Evolutionary conservation across 2,888 invertebrate genomes (phyloP).

Genomic region (Ophion costatus): DNA sequence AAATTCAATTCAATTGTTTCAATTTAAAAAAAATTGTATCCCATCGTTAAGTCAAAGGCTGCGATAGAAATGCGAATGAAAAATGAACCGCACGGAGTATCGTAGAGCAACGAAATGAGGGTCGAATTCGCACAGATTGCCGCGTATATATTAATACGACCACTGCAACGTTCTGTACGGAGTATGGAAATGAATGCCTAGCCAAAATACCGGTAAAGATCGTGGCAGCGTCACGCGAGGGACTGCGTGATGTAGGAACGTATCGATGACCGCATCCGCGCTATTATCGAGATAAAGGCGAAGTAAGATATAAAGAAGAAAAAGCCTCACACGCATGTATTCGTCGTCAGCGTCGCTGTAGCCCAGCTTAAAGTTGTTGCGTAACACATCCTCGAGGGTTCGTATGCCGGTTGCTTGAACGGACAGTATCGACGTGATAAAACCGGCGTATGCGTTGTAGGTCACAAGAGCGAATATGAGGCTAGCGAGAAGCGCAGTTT

Average conservation of each 20-base stretch:
- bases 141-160: background rate
- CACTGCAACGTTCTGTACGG: background rate
- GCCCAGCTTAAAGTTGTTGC: conserved; percentile 86
- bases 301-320: background rate
- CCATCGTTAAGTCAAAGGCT: no score
- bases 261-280: background rate
- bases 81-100: no score
- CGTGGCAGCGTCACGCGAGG: background rate
- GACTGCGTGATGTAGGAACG: background rate
- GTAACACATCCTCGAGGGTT: conserved; percentile 86
- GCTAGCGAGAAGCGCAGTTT: conserved; percentile 86
- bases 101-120: no score
- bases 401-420: conserved; percentile 85
- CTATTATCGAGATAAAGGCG: background rate
- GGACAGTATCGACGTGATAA: conserved; percentile 88
- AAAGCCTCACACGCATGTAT: conserved; percentile 86
- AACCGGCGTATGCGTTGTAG: conserved; percentile 88
- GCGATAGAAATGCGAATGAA: no score
- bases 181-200: background rate
- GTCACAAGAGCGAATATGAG: conserved; percentile 87
- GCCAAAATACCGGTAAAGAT: background rate
- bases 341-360: conserved; percentile 87
- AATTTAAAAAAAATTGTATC: no score
- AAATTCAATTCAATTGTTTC: no score
- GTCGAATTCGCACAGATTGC: background rate